Evolutionary conservation across 1,140 invertebrate genomes (phyloP), one percentile per base, ranked within the genome.

Genomic region (Sminthurides bifidus): DNA sequence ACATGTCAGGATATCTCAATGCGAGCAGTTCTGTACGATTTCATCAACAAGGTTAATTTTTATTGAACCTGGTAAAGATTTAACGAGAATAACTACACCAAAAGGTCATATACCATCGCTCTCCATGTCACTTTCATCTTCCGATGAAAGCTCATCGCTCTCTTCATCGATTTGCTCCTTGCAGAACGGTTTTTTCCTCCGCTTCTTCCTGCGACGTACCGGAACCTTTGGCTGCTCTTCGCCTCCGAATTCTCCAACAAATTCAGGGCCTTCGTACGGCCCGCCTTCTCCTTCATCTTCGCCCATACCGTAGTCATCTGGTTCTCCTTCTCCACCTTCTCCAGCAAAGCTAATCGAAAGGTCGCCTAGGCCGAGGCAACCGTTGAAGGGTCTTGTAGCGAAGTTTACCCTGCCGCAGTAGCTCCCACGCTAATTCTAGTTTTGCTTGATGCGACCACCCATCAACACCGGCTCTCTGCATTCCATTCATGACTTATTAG

Each of bases 401-500:
- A 1, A 63, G 54, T 38, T 50, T 58, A 31, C 60, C 52, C 26
- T 53, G 21, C 19, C 41, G 24, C 23, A 59, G 59, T 27, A 63
- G 29, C 10, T 63, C 43, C 35, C 49, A 56, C 6, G 60, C 60
- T 10, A 59, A 29, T 44, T 63, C 53, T 19, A 63, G 33, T 17
- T 38, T 31, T 21, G 59, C 41, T 31, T 63, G 60, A 24, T 55
- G 60, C 3, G 56, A 31, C 53, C 53, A 56, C 3, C 23, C 44
- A 26, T 27, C 21, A 52, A 52, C 56, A 27, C 52, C 43, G 41
- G 33, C 30, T 30, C 31, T 26, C 46, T 54, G 27, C 4, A 52
- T 15, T 51, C 6, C 6, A 10, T 26, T n/a, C n/a, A n/a, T n/a
- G n/a, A n/a, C n/a, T n/a, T n/a, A n/a, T n/a, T n/a, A n/a, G n/a